These are phyloP conservation scores for Ennomos quercinarius DNA, from an alignment of 2,888 invertebrate genomes.

Conservation along the genomic window DNA sequence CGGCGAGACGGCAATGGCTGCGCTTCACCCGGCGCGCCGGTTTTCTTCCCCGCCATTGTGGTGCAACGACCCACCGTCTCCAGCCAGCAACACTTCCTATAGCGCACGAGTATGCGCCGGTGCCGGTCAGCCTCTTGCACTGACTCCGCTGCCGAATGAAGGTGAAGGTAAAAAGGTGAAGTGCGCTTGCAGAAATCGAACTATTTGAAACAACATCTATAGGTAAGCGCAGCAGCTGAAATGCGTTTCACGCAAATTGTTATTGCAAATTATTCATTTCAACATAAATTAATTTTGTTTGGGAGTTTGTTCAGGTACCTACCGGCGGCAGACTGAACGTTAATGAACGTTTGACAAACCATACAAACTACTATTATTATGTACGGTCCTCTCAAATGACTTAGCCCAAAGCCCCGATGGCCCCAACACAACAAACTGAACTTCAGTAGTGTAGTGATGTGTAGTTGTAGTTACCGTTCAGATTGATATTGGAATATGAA, in stretches of 20 bases:
- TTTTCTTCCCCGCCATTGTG: slow-evolving; percentile 75
- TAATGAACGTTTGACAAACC: no score
- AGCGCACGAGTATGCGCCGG: slow-evolving; percentile 3
- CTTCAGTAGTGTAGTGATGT: no score
- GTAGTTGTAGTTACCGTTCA: no score
- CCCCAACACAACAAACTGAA: no score
- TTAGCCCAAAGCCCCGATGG: no score
- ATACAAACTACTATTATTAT: no score
- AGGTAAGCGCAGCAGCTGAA: slow-evolving; percentile 19
- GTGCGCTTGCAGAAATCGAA: slow-evolving; percentile 55
- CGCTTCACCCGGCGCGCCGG: slow-evolving; percentile 58
- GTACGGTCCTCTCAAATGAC: no score
- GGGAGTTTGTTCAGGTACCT: background rate
- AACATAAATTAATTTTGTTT: background rate
- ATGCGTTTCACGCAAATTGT: slow-evolving; percentile 46
- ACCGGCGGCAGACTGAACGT: no score
- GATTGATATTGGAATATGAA: no score
- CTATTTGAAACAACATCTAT: slow-evolving; percentile 22
- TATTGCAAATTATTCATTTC: slow-evolving; percentile 19
- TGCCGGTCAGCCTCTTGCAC: slow-evolving; percentile 28
- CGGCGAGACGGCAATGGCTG: slow-evolving; percentile 68
- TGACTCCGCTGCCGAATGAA: slow-evolving; percentile 46
- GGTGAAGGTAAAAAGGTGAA: slow-evolving; percentile 69
- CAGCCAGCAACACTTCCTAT: slow-evolving; percentile 46
- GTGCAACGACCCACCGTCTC: slow-evolving; percentile 59